A percentile compares a stretch with the other conserved stretches of the same genome.
Conservation (phyloP, 2,113 vertebrate species). For the Brachypteracias leptosomus region DNA sequence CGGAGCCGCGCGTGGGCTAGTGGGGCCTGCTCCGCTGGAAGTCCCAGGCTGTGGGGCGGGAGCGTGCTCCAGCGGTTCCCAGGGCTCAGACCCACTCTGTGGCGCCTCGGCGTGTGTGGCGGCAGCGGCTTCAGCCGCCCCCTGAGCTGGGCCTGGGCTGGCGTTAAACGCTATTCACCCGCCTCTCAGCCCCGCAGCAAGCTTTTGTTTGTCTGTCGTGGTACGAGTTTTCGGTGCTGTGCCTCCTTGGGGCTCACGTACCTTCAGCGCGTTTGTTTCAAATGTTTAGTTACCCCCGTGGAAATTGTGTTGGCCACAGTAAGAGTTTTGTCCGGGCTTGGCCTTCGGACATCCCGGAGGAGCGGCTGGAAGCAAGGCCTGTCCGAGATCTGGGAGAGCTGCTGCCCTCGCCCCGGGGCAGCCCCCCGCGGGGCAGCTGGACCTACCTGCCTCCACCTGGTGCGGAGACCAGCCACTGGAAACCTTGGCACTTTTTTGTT, state of each 20-base stretch:
- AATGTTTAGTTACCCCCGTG: fast-evolving
- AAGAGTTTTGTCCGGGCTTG: fast-evolving
- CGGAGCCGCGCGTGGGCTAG: too few relatives aligned
- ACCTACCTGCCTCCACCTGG: fast-evolving
- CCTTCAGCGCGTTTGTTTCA: not conserved
- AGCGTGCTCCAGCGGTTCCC: not conserved
- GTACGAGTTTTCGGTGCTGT: fast-evolving
- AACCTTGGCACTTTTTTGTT: too few relatives aligned
- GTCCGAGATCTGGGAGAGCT: not conserved
- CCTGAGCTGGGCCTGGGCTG: not conserved
- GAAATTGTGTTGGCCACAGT: fast-evolving
- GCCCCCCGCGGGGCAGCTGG: fast-evolving
- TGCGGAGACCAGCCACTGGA: fast-evolving
- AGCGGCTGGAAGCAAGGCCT: too few relatives aligned
- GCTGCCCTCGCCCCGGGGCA: fast-evolving
- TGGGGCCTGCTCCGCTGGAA: not conserved
- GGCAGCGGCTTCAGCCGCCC: not conserved
- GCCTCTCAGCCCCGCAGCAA: too few relatives aligned
- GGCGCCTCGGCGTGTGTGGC: too few relatives aligned
- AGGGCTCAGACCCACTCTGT: too few relatives aligned
- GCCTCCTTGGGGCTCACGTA: fast-evolving
- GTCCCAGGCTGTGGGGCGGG: not conserved
- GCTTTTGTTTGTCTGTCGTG: fast-evolving
- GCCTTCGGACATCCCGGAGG: not conserved
- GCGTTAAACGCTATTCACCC: fast-evolving